Percentiles rank a stretch among this genome's conserved stretches.
Conservation (phyloP, 2,888 invertebrate species). For the Tipula helvola region DNA sequence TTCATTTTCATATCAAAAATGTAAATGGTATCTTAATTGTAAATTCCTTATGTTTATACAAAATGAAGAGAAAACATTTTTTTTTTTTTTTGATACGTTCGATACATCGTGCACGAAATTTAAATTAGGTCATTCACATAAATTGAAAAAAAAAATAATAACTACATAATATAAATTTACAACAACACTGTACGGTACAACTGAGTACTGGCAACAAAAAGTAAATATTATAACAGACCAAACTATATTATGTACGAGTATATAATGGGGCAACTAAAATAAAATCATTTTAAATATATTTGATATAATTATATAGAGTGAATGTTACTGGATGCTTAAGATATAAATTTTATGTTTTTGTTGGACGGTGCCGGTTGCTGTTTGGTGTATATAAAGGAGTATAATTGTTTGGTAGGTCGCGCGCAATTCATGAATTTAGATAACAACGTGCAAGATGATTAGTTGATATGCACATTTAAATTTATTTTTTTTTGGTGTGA, state of each 20-base stretch:
- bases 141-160: neutral
- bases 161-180: neutral
- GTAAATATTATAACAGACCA: neutral
- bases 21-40: neutral
- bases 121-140: constrained; percentile 4
- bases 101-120: neutral
- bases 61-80: neutral
- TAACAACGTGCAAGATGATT: too few relatives aligned
- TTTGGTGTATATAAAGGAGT: neutral
- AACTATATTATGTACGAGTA: neutral
- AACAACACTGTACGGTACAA: neutral
- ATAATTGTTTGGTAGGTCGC: neutral
- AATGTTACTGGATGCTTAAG: neutral
- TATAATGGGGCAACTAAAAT: neutral
- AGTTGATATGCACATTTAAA: too few relatives aligned
- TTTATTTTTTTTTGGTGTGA: too few relatives aligned
- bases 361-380: neutral
- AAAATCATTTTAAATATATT: neutral
- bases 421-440: too few relatives aligned
- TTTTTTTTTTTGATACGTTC: neutral
- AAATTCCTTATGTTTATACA: neutral
- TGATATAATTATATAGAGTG: neutral
- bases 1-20: constrained; percentile 4
- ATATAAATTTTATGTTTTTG: neutral
- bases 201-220: neutral